These are phyloP conservation scores for Xestoiulus laeticollis DNA, from an alignment of 2,888 invertebrate species.

Conservation along the genomic window DNA sequence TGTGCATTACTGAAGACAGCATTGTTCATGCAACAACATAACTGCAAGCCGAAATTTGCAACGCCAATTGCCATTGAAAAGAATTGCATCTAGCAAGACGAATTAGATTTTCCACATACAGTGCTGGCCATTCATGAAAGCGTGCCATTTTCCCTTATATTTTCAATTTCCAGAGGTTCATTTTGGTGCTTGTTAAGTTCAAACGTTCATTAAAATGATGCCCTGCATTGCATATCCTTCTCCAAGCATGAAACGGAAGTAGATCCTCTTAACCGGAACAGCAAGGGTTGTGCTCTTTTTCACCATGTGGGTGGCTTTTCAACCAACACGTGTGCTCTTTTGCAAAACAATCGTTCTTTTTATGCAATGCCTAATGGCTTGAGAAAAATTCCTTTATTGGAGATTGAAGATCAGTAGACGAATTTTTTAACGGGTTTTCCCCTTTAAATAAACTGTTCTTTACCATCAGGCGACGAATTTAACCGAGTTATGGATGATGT, in stretches of 20 bases:
- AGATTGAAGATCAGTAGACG: slow-evolving; percentile 1
- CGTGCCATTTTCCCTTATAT: neutral
- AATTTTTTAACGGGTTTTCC: neutral
- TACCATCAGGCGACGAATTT: neutral
- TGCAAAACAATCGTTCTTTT: neutral
- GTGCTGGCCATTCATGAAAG: neutral
- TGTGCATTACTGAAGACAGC: neutral
- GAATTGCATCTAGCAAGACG: neutral
- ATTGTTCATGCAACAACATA: neutral
- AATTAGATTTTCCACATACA: neutral
- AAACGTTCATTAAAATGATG: neutral
- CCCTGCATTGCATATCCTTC: too few species aligned
- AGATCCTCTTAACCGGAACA: neutral
- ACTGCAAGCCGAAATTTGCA: neutral
- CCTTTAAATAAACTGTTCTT: neutral
- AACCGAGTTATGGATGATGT: slow-evolving; percentile 16
- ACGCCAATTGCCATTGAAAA: neutral
- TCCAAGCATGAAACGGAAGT: neutral
- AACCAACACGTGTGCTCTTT: neutral
- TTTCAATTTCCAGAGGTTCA: neutral
- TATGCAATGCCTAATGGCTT: neutral
- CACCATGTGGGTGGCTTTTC: neutral
- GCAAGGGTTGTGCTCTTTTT: neutral
- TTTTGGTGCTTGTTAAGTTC: neutral
- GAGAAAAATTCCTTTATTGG: neutral